Evolutionary conservation across 2,113 vertebrate genomes (phyloP).

Genomic region (Crotalus horridus): DNA sequence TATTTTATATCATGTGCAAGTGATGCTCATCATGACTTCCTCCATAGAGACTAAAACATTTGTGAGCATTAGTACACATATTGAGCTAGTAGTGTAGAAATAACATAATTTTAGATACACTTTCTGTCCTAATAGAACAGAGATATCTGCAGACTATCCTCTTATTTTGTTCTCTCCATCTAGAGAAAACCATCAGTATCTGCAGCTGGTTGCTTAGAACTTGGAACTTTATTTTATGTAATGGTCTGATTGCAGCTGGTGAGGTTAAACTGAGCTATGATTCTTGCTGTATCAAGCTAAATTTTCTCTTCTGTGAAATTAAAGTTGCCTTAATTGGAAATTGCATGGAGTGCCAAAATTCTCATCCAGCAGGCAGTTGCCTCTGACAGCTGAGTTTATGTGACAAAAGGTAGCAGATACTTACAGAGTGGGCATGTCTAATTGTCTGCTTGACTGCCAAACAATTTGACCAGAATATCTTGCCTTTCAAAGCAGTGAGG

Average conservation of each 20-base stretch:
- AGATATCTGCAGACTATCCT: not conserved
- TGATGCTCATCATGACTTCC: not conserved
- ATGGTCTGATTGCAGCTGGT: not conserved
- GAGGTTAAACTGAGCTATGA: not conserved
- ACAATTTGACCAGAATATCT: not conserved
- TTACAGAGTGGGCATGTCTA: not conserved
- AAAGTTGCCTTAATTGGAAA: not conserved
- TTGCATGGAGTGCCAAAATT: not conserved
- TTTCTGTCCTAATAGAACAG: not conserved
- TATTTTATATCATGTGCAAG: not conserved
- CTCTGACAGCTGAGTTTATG: not conserved
- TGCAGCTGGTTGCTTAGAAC: not conserved
- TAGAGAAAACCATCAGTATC: conserved; percentile 21
- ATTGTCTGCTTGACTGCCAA: not conserved
- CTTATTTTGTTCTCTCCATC: conserved; percentile 10
- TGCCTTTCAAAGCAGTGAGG: not conserved
- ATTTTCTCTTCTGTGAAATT: not conserved
- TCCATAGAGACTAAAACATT: not conserved
- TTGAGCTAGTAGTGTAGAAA: not conserved
- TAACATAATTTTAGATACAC: not conserved
- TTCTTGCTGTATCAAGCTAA: not conserved
- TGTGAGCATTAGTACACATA: not conserved
- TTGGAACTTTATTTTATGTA: conserved; percentile 3
- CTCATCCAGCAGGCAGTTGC: not conserved
- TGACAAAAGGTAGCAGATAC: not conserved